These are phyloP conservation scores for Gallinago solitaria DNA, from an alignment of 2,797 vertebrate species.

Conservation along the genomic window DNA sequence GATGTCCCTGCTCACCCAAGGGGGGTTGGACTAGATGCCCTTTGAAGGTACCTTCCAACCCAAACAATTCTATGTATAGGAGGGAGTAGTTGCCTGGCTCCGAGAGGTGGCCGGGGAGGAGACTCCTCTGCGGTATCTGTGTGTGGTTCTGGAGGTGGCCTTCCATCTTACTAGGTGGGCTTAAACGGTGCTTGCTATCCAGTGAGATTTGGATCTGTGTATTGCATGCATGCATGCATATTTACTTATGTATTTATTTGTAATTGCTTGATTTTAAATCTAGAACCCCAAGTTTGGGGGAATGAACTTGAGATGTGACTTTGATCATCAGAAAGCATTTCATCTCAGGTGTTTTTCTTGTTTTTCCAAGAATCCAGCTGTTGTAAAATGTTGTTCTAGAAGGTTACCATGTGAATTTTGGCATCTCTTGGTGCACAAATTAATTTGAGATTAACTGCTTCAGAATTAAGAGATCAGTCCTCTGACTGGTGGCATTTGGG, in stretches of 20 bases:
- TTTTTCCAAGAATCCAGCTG: neutral
- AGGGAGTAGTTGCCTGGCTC: neutral
- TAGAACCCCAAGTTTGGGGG: neutral
- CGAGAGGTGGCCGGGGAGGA: neutral
- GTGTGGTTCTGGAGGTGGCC: neutral
- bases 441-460: neutral
- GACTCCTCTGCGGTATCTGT: neutral
- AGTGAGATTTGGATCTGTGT: neutral
- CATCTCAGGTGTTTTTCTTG: neutral
- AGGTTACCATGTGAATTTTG: neutral
- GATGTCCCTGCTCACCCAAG: neutral
- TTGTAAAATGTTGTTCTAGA: neutral
- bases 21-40: neutral
- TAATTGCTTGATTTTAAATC: neutral
- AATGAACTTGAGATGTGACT: neutral
- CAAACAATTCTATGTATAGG: neutral
- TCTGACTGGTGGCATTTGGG: neutral
- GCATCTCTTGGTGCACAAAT: neutral
- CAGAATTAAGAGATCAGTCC: neutral
- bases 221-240: neutral
- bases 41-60: neutral
- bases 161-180: neutral
- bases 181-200: neutral
- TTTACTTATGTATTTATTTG: neutral
- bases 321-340: neutral